Evolutionary conservation across 1,140 invertebrate species (phyloP), one percentile per base, ranked within the genome.

Genomic region (Aphaenogaster rudis): DNA sequence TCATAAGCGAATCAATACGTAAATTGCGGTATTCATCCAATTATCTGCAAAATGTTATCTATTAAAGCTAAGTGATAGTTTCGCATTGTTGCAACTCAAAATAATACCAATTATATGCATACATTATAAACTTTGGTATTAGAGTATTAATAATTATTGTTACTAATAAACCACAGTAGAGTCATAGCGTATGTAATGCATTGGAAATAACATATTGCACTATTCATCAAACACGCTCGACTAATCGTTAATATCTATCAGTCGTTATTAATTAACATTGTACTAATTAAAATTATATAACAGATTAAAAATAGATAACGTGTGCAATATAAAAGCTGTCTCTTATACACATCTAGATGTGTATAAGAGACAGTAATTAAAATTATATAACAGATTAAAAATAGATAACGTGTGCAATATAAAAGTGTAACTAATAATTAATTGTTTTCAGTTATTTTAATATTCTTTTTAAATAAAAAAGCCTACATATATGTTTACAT

Each of bases 91-190:
- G 7, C 17, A 76, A 59, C 39, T 59, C 33, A 28, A 48, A 84
- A 61, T 61, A 74, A 76, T 61, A 61, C 21, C 28, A 84, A 84
- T 84, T 76, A 74, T 21, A 81, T 17, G 21, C 15, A 50, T 9
- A 50, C 4, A 36, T 71, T 81, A 81, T 61, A 72, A 48, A 72
- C 17, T 74, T 74, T 74, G 48, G 17, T 61, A 84, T 54, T 69
- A 52, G 9, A 54, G n/a, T 67, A 67, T 84, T 74, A 84, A 84
- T 84, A 74, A 82, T 84, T 74, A 76, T 74, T 21, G 17, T 33
- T 84, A 61, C 11, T 84, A 61, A 84, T 76, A 13, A 28, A 82
- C 39, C 28, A 5, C 13, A 76, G n/a, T 7, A 8, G 17, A 61
- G 57, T 63, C 9, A 61, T 50, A 64, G 80, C 42, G 7, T 52